These are phyloP conservation scores for Oceanodroma leucorhoa DNA, from an alignment of 2,797 vertebrate species.

Conservation along the genomic window DNA sequence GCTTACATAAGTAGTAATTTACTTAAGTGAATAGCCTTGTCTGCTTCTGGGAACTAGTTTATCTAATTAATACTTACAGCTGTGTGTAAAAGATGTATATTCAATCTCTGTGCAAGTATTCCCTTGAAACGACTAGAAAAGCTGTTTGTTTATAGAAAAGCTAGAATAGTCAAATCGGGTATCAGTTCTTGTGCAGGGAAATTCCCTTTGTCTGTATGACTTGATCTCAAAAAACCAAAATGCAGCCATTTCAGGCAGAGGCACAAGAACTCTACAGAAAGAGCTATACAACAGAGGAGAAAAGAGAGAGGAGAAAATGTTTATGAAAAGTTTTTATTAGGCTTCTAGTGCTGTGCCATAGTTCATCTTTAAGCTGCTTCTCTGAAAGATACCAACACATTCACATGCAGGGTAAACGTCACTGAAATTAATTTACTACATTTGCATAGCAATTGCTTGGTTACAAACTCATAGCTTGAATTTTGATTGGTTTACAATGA, in stretches of 20 bases:
- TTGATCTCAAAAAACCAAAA: not conserved
- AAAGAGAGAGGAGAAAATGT: not conserved
- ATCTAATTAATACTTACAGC: not conserved
- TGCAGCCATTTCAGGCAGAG: not conserved
- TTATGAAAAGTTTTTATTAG: not conserved
- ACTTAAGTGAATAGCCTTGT: not conserved
- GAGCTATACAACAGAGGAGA: not conserved
- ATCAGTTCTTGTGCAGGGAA: not conserved
- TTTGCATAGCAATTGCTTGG: not conserved
- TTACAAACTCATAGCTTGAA: not conserved
- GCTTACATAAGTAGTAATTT: not conserved
- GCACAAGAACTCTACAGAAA: not conserved
- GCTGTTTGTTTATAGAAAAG: not conserved
- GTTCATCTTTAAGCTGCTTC: not conserved
- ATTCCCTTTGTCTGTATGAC: not conserved
- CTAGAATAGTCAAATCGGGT: not conserved
- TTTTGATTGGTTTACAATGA: not conserved
- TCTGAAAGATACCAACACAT: not conserved
- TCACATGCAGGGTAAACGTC: not conserved
- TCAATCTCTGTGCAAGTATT: not conserved
- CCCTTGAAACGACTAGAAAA: not conserved
- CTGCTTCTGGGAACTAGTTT: not conserved
- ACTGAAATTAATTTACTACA: not conserved
- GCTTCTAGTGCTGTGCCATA: not conserved
- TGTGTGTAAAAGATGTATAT: not conserved